Conservation (phyloP, 92 coral and sea anemone genomes). For the Epizoanthus rinbou region DNA sequence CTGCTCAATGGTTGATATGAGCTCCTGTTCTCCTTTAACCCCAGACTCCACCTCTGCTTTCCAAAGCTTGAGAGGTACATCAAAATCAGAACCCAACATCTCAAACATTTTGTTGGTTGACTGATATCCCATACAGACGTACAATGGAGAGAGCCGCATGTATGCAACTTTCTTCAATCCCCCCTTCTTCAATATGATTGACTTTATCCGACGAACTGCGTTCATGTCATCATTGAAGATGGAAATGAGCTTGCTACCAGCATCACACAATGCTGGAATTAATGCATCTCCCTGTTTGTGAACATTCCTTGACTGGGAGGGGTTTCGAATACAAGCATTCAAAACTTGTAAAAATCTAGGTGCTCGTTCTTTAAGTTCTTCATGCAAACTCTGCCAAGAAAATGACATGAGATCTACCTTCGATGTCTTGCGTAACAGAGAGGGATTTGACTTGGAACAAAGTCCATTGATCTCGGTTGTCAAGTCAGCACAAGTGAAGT, state of each 20-base stretch:
- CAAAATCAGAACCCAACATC: constrained; percentile 46
- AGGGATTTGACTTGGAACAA: too few relatives aligned
- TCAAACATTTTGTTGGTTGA: constrained; percentile 52
- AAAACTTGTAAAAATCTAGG: constrained; percentile 27
- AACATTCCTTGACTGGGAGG: constrained; percentile 32
- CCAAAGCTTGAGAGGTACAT: constrained; percentile 33
- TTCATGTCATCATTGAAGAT: constrained; percentile 51
- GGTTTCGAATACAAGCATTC: constrained; percentile 12
- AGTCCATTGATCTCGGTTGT: too few relatives aligned
- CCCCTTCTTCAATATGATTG: constrained; percentile 50
- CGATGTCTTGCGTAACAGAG: too few relatives aligned
- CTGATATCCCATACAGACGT: constrained; percentile 58
- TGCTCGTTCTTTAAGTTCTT: not conserved
- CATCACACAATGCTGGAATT: constrained; percentile 38
- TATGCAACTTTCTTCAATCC: constrained; percentile 60
- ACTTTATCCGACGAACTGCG: constrained; percentile 51
- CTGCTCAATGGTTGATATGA: not conserved
- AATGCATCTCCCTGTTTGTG: constrained; percentile 39
- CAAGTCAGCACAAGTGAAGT: not conserved
- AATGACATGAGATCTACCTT: too few relatives aligned
- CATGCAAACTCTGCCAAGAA: too few relatives aligned
- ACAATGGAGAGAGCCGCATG: constrained; percentile 30
- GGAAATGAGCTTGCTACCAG: constrained; percentile 33
- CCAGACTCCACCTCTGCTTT: constrained; percentile 38
- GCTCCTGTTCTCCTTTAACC: constrained; percentile 21